These are phyloP conservation scores for Boloria selene DNA, from an alignment of 2,888 invertebrate species.

Conservation along the genomic window DNA sequence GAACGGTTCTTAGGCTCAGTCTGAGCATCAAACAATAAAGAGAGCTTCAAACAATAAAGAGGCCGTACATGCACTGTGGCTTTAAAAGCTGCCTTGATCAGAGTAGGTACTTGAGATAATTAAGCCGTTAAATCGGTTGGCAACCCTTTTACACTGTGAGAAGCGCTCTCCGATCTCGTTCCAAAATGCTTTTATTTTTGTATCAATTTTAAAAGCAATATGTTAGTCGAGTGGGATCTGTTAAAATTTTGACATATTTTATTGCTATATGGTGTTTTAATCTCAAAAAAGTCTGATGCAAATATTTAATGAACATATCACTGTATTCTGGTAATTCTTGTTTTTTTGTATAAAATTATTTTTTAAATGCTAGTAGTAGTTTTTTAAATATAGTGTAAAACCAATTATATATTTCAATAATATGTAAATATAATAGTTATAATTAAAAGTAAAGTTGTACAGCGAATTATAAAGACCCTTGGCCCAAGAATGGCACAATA, in stretches of 20 bases:
- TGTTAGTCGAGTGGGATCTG: slow-evolving; percentile 53
- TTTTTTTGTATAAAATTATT: background rate
- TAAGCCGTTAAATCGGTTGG: slow-evolving; percentile 74
- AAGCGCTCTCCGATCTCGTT: slow-evolving; percentile 54
- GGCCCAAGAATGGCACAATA: slow-evolving; percentile 17
- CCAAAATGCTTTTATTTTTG: slow-evolving; percentile 65
- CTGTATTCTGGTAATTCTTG: background rate
- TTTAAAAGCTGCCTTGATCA: slow-evolving; percentile 58
- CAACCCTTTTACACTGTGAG: slow-evolving; percentile 69
- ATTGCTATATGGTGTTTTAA: slow-evolving; percentile 8
- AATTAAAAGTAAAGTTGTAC: slow-evolving; percentile 2
- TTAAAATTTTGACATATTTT: slow-evolving; percentile 33
- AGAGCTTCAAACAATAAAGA: slow-evolving; percentile 59
- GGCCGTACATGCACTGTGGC: slow-evolving; percentile 50
- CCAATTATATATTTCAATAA: background rate
- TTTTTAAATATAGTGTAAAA: too few relatives aligned
- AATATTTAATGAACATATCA: background rate
- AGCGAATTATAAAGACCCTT: slow-evolving; percentile 13
- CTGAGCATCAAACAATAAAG: slow-evolving; percentile 45
- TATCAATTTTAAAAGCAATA: slow-evolving; percentile 59
- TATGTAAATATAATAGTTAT: background rate
- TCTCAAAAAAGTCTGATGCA: background rate
- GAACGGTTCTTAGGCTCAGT: slow-evolving; percentile 27
- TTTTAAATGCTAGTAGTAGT: background rate
- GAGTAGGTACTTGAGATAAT: slow-evolving; percentile 71